Evolutionary conservation across 2,797 vertebrate species (phyloP), one percentile per base, ranked within the genome.

Genomic region (Sphenodon punctatus): DNA sequence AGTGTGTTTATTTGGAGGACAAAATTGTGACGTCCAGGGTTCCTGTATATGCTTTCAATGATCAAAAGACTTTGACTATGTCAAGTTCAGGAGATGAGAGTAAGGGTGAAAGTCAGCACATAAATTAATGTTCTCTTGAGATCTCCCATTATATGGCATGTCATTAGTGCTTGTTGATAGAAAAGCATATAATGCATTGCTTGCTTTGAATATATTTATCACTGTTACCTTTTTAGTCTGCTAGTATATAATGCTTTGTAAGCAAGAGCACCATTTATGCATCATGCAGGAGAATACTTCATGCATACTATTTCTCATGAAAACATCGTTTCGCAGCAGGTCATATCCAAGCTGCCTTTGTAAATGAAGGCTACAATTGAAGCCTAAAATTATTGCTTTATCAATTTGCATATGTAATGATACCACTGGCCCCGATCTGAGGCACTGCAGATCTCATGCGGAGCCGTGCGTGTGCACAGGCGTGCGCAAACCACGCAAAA

Each of bases 11-110:
- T 27, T 76, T 81, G 49, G 30, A 61, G 19, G 56, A 78, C n/a
- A 72, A 6, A 4, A 3, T 3, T 46, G 25, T 32, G 77, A 65
- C 59, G 8, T 32, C 58, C 86, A 64, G 16, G 19, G 17, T 34
- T 63, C 88, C 76, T 19, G n/a, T 80, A 2, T 63, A 61, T 80
- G 53, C 19, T 61, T 67, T 49, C 1, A 67, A 12, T 27, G 38
- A 69, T 75, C 34, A n/a, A 38, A 22, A 67, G 58, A 53, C 25
- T 72, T 10, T 51, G 64, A 80, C 38, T 67, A 86, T 34, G 55
- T 82, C 75, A 86, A 80, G 60, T 4, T 82, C 67, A 80, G 86
- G 38, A 79, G 46, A 61, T 78, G 80, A 82, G 88, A 32, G 30
- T 46, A 43, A 42, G 85, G 87, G 10, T 1, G 1, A 78, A 90